Evolutionary conservation across 2,888 invertebrate species (phyloP).

Genomic region (Lepidonotus clava): DNA sequence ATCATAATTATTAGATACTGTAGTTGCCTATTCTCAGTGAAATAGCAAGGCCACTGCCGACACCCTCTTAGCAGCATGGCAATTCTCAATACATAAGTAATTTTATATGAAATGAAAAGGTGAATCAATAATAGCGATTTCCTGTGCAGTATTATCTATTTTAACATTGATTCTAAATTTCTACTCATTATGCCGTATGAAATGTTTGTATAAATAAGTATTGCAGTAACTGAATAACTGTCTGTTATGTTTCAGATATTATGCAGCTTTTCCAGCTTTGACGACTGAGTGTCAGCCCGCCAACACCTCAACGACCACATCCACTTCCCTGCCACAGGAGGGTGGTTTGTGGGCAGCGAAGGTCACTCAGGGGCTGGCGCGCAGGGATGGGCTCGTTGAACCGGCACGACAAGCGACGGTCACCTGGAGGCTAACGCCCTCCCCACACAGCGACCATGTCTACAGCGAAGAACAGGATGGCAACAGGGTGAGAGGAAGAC

Average conservation of each 20-base stretch:
- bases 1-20: too few relatives aligned
- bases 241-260: constrained; percentile 76
- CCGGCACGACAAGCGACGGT: neutral
- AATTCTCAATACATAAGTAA: too few relatives aligned
- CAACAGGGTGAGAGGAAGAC: neutral
- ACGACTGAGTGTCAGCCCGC: constrained; percentile 63
- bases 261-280: constrained; percentile 81
- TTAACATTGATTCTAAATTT: too few relatives aligned
- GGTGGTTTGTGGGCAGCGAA: constrained; percentile 55
- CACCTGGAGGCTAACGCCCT: neutral
- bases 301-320: neutral
- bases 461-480: neutral
- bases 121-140: too few relatives aligned
- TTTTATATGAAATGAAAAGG: too few relatives aligned
- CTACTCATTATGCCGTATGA: too few relatives aligned
- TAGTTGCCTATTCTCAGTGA: too few relatives aligned
- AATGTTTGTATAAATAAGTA: too few relatives aligned
- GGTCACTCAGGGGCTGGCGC: constrained; percentile 47
- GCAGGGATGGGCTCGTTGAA: neutral
- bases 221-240: too few relatives aligned
- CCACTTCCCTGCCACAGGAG: neutral
- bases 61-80: too few relatives aligned
- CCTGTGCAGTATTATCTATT: too few relatives aligned
- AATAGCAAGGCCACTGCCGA: too few relatives aligned
- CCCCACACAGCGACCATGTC: neutral